Evolutionary conservation across 2,113 vertebrate genomes (phyloP).

Genomic region (Plestiodon gilberti): DNA sequence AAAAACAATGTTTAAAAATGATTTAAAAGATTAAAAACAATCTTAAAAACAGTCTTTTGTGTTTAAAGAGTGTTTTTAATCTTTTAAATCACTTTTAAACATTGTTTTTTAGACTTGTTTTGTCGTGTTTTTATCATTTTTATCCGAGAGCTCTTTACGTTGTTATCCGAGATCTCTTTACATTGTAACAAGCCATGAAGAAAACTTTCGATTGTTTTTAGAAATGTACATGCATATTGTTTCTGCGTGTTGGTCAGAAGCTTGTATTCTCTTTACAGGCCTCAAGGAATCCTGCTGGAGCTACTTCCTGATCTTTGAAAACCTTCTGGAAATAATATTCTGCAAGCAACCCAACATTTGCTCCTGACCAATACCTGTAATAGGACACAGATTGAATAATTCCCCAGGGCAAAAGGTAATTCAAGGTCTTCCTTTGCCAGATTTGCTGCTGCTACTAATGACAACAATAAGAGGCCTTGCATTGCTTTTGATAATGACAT

Average conservation of each 20-base stretch:
- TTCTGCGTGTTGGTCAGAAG: background rate
- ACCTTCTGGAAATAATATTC: background rate
- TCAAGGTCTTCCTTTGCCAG: background rate
- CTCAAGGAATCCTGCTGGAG: background rate
- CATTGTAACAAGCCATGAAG: too few species aligned
- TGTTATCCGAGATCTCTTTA: too few species aligned
- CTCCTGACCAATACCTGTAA: background rate
- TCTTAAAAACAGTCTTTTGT: too few species aligned
- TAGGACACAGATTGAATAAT: slow-evolving; percentile 1
- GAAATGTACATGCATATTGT: too few species aligned
- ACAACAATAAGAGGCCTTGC: background rate
- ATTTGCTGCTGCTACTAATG: background rate
- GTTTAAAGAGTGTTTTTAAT: too few species aligned
- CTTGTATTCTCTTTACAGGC: background rate
- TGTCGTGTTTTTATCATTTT: too few species aligned
- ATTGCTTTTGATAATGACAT: background rate
- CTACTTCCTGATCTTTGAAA: background rate
- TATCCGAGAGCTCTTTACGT: too few species aligned
- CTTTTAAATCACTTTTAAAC: too few species aligned
- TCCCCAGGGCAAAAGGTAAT: background rate
- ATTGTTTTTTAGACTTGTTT: too few species aligned
- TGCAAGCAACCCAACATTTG: slow-evolving; percentile 9
- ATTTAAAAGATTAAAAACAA: too few species aligned
- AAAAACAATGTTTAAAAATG: too few species aligned
- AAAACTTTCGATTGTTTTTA: too few species aligned